Evolutionary conservation across 1,140 invertebrate genomes (phyloP), one percentile per base, ranked within the genome.

Genomic region (Nixonia krombeini): DNA sequence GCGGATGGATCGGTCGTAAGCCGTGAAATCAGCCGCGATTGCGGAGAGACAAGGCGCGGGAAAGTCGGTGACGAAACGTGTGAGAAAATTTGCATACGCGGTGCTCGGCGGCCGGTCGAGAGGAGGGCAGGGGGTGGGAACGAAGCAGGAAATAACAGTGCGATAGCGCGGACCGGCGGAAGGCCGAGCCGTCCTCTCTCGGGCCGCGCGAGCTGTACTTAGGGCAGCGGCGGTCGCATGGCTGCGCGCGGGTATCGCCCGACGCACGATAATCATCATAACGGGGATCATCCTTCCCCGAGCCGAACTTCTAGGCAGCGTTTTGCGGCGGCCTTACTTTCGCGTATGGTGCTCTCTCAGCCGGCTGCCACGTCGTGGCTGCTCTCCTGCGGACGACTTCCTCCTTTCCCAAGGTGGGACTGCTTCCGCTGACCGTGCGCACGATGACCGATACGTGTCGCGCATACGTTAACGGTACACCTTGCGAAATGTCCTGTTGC

Each of bases 221-320:
- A 23, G 26, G 26, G 26, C 21, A 23, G 46, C 10, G 4, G 16
- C 44, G 35, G 41, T 23, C 53, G 49, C 41, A 23, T 46, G 41
- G 41, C 26, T 47, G 49, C 41, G 46, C 41, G 52, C 61, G 51
- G 16, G 71, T 59, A 31, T 31, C 29, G 8, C 29, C 29, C 61
- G 59, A 71, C 65, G 72, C 61, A 76, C 64, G 70, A 73, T 76
- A 76, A 76, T 76, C 74, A 76, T 76, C 72, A 72, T 76, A 76
- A 76, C 74, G 74, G 74, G 58, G 8, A 31, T 31, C 55, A 66
- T 74, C 67, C 70, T 76, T 76, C 70, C 70, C 53, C 66, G 51
- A 40, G 50, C 12, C 26, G 29, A 57, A 72, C 37, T 68, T 41
- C 53, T 49, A 31, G 29, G 3, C 38, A 17, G 51, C 25, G 23